Percentiles rank a stretch among this genome's conserved stretches.
Evolutionary conservation across 2,888 invertebrate species (phyloP).

Genomic region (Ophioninae sp.): DNA sequence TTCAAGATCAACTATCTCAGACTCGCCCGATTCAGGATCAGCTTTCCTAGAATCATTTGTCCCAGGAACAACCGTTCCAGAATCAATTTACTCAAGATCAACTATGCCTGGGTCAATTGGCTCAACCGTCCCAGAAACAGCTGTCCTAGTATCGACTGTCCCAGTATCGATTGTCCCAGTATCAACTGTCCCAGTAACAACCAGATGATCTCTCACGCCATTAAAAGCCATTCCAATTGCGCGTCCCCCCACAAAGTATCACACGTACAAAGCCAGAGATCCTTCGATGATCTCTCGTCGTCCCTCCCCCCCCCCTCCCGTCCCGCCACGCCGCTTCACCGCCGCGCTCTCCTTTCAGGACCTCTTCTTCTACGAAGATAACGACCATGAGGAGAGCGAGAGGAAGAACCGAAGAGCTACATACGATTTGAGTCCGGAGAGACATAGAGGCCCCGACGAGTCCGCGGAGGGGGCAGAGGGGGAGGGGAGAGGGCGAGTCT

Average conservation of each 20-base stretch:
- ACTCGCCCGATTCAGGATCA: too few relatives aligned
- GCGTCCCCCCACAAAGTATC: not conserved
- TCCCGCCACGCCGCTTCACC: not conserved
- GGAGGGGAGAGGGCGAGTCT: constrained; percentile 31
- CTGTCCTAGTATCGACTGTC: too few relatives aligned
- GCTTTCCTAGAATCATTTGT: too few relatives aligned
- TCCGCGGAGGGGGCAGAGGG: constrained; percentile 2
- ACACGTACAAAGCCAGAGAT: not conserved
- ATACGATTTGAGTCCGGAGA: not conserved
- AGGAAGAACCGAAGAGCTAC: constrained; percentile 16
- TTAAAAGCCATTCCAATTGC: not conserved
- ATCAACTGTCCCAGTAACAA: not conserved
- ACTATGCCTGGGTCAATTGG: too few relatives aligned
- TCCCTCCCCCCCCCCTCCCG: too few relatives aligned
- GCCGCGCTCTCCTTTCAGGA: not conserved
- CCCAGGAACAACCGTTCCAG: too few relatives aligned
- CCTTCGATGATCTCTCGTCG: not conserved
- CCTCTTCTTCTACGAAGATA: not conserved
- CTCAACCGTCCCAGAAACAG: too few relatives aligned
- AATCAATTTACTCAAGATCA: too few relatives aligned
- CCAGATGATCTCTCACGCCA: not conserved
- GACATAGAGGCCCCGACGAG: not conserved
- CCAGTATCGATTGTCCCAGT: too few relatives aligned
- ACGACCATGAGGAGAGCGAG: not conserved
- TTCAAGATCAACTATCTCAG: too few relatives aligned